Evolutionary conservation across 2,113 vertebrate species (phyloP).

Genomic region (Excalfactoria chinensis): DNA sequence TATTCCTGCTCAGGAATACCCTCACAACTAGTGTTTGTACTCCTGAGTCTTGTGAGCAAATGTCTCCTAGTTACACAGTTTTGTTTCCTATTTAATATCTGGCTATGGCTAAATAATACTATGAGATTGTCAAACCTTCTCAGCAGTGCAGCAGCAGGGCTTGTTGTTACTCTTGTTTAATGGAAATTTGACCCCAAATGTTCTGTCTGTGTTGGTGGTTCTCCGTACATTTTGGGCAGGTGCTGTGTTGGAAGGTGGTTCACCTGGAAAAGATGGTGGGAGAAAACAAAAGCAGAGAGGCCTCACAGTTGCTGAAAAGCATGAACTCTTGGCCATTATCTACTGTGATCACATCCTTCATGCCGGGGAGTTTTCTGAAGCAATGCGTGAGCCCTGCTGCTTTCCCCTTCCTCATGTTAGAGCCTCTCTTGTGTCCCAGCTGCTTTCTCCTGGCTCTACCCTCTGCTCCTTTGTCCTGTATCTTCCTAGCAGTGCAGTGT

Average conservation of each 20-base stretch:
- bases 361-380: neutral
- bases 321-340: neutral
- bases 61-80: neutral
- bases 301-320: neutral
- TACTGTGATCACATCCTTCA: neutral
- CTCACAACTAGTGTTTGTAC: neutral
- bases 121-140: neutral
- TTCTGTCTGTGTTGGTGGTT: neutral
- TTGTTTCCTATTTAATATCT: neutral
- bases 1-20: neutral
- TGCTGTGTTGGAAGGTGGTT: neutral
- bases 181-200: neutral
- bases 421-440: neutral
- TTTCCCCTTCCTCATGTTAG: neutral
- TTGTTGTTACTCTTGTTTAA: neutral
- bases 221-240: accelerated
- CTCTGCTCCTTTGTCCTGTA: neutral
- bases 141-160: neutral
- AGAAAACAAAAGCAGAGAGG: neutral
- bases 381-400: accelerated
- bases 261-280: neutral
- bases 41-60: neutral
- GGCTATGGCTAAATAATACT: neutral
- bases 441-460: neutral
- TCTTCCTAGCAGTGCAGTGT: neutral